These are phyloP conservation scores for Chanos chanos DNA, from an alignment of 2,797 vertebrate genomes.

Conservation along the genomic window DNA sequence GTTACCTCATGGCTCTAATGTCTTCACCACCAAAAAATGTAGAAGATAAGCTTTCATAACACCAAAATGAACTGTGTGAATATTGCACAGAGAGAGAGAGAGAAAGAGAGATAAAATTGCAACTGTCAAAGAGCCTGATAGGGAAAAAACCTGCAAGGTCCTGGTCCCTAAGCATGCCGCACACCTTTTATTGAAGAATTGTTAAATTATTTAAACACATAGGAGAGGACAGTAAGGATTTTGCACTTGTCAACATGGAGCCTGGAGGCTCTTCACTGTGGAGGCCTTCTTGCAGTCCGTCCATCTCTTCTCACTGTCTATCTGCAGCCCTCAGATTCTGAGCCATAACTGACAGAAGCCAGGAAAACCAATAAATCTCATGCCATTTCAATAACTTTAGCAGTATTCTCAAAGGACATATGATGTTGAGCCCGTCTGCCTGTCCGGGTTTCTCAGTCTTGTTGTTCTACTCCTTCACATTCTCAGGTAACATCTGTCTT, in stretches of 20 bases:
- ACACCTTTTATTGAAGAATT: conserved; percentile 20
- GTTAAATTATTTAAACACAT: conserved; percentile 32
- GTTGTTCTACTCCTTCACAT: conserved; percentile 17
- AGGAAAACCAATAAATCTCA: conserved; percentile 38
- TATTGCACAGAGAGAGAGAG: no score
- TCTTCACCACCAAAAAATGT: no score
- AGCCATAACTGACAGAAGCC: conserved; percentile 26
- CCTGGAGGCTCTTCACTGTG: not conserved
- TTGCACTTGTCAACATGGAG: conserved; percentile 9
- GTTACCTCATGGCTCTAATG: no score
- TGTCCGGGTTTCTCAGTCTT: conserved; percentile 7
- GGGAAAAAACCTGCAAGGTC: no score
- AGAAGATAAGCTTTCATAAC: no score
- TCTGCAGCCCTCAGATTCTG: conserved; percentile 14
- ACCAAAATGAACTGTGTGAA: no score
- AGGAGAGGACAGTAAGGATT: not conserved
- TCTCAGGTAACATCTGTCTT: not conserved
- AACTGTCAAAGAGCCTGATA: no score
- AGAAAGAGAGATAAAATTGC: no score
- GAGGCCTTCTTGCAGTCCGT: not conserved
- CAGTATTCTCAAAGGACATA: conserved; percentile 16
- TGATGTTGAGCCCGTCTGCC: conserved; percentile 16
- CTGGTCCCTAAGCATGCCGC: not conserved
- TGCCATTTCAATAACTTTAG: conserved; percentile 31
- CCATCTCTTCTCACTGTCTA: conserved; percentile 4